Evolutionary conservation across 2,113 vertebrate genomes (phyloP), one percentile per base, ranked within the genome.

Genomic region (Gorsachius goisagi): DNA sequence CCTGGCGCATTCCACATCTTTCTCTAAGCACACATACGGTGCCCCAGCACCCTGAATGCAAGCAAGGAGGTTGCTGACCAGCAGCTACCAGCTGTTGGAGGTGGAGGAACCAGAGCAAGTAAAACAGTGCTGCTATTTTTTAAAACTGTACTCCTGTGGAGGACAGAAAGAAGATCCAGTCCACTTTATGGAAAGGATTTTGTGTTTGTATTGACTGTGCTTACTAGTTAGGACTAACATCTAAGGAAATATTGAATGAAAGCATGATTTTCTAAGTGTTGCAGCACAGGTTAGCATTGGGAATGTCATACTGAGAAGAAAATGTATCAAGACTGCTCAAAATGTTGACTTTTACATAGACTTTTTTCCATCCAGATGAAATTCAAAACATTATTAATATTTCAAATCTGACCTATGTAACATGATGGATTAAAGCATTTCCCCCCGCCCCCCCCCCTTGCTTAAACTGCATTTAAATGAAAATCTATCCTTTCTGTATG

Each of bases 381-480:
- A 87, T 87, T 50, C 27, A 84, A 84, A 28, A 37, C 2, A 3
- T 58, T n/a, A 37, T 78, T 32, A 52, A 68, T 91, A 82, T 68
- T 93, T 94, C 66, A 76, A 85, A 85, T 35, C 33, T 90, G 33
- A 49, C 19, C 19, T 83, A 41, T 8, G 27, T 44, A n/a, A 78
- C 19, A 5, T 39, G 18, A 68, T 27, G 10, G 26, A 50, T 76
- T 63, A 82, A 6, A 39, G 5, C 9, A 73, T 30, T 11, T 11
- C 37, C 4, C 18, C 19, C 8, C 18, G 2, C 52, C 32, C 7
- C 2, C 7, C 7, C 9, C 1, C 30, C 14, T 73, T 37, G 32
- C 7, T 59, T 85, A 89, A 89, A 74, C 13, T 58, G 3, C 4
- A 60, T 56, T 83, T 79, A 76, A 84, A 69, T 62, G 17, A 44